These are phyloP conservation scores for Aptenodytes patagonicus DNA, from an alignment of 2,113 vertebrate species.

Conservation along the genomic window DNA sequence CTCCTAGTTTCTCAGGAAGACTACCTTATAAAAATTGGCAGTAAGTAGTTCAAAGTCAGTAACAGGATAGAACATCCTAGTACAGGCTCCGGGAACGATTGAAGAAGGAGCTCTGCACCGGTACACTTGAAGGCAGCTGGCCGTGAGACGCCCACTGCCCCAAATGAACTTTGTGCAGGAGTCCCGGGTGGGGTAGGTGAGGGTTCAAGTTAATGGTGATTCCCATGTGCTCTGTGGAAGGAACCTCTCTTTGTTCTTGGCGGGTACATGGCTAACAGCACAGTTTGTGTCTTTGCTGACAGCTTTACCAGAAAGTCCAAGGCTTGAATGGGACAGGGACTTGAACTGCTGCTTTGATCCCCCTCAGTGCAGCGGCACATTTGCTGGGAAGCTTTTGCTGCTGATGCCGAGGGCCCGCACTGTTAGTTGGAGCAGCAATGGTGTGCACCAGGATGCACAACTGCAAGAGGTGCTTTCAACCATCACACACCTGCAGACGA, in stretches of 20 bases:
- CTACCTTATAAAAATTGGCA: neutral
- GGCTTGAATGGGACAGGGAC: accelerated
- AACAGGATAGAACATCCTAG: neutral
- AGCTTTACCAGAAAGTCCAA: neutral
- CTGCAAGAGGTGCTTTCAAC: neutral
- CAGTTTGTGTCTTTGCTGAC: neutral
- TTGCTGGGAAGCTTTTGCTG: neutral
- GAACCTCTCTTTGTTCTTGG: neutral
- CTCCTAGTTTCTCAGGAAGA: neutral
- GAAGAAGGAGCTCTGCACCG: neutral
- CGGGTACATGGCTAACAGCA: accelerated
- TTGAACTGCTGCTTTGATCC: neutral
- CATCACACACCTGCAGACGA: neutral
- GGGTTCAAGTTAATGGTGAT: neutral
- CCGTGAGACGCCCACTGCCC: accelerated
- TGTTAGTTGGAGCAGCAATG: accelerated
- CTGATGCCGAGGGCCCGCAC: accelerated
- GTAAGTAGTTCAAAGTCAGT: neutral
- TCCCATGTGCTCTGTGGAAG: neutral
- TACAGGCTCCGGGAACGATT: accelerated
- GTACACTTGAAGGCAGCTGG: neutral
- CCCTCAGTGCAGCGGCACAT: accelerated
- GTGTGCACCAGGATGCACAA: neutral
- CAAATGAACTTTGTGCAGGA: neutral
- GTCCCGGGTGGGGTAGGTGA: neutral